Evolutionary conservation across 1,140 invertebrate genomes (phyloP), one percentile per base, ranked within the genome.

Genomic region (Apis cerana): DNA sequence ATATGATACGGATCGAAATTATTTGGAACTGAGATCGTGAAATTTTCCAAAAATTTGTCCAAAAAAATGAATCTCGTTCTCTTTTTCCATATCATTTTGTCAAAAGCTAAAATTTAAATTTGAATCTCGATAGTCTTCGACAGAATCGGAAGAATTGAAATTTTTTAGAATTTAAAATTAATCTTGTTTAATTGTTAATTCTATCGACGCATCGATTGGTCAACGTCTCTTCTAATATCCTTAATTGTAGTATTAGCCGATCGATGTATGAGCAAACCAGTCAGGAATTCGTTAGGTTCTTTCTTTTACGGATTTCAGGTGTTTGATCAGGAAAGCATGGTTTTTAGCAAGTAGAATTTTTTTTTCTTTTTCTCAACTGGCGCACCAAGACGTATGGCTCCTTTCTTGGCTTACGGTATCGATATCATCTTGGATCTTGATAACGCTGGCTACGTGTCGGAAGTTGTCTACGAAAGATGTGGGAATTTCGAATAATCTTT

Each of bases 401-500:
- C 80, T 81, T 58, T 82, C 80, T 52, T n/a, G 50, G 43, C 62
- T 43, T 17, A 33, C 64, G 11, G 64, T 76, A 75, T 82, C 80
- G 80, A 82, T 82, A 76, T 82, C 74, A 76, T 82, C 74, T 76
- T 9, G 27, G 21, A 82, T 82, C 80, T 82, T 76, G 80, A 82
- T 82, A 76, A 68, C 54, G 48, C 54, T 17, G 43, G 64, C 43
- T 43, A 27, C 74, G 50, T 61, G 72, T 82, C 74, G 74, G 80
- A 82, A 82, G 80, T 65, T 75, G 56, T 65, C 74, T 27, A 19
- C 15, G 52, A 59, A 65, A 67, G 72, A 65, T 62, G 61, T 52
- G 80, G 74, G 80, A 82, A 82, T 76, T 82, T 82, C 74, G 74
- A 68, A 48, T 82, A 68, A 82, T 82, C 80, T 68, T 59, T 23